Conservation (phyloP, 2,113 vertebrate species). For the Strix uralensis region DNA sequence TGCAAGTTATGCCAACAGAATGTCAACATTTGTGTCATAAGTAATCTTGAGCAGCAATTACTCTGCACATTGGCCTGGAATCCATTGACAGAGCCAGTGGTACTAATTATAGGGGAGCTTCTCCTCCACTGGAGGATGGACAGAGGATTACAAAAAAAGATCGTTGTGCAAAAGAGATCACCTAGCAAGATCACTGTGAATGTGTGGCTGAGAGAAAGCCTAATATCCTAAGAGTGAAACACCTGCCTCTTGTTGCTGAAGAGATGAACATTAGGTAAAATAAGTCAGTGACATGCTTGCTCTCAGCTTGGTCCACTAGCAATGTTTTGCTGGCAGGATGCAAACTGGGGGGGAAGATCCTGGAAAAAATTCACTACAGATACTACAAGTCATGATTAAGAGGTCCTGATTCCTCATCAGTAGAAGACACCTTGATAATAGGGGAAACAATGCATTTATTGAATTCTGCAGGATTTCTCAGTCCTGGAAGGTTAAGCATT, state of each 20-base stretch:
- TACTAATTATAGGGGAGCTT: conserved; percentile 40
- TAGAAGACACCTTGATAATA: not conserved
- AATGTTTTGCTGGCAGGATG: not conserved
- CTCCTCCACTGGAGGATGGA: not conserved
- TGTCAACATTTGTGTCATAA: conserved; percentile 82
- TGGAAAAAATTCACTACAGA: not conserved
- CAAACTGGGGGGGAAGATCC: not conserved
- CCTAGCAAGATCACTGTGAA: not conserved
- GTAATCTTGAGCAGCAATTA: conserved; percentile 76
- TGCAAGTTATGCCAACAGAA: conserved; percentile 84
- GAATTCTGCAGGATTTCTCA: not conserved
- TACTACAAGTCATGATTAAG: not conserved
- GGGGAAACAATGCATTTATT: not conserved
- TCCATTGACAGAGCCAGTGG: conserved; percentile 8
- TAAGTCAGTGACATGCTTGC: not conserved
- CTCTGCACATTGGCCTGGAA: conserved; percentile 59
- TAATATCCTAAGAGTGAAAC: not conserved
- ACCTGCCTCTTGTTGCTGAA: not conserved
- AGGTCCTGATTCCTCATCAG: not conserved
- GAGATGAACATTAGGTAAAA: not conserved
- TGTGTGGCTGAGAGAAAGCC: not conserved
- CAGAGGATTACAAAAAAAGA: not conserved
- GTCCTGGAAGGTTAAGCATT: not conserved
- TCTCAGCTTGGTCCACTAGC: not conserved
- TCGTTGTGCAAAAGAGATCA: not conserved